phyloP scores from a whole-genome alignment of 2,888 invertebrate species.

The Rugalucina vietnamica region DNA sequence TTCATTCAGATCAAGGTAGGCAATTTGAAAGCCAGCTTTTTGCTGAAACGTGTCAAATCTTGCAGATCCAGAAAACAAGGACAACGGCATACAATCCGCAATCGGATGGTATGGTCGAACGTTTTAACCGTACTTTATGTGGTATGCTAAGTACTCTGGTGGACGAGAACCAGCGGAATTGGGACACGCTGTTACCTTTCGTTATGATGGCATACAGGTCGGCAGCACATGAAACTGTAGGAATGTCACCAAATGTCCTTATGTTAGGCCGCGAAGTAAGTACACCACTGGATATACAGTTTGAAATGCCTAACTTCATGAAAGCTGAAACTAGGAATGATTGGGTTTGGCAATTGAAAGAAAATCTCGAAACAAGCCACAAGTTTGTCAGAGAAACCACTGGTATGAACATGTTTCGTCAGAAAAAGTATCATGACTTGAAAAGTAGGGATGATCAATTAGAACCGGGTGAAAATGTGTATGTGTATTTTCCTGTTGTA shows the following conservation, averaged over 20 bases:
- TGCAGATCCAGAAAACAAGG: slow-evolving; percentile 37
- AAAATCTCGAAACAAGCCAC: neutral
- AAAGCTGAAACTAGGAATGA: neutral
- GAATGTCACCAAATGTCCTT: slow-evolving; percentile 49
- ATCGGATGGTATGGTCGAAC: no score
- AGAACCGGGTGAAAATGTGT: neutral
- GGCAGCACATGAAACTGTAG: slow-evolving; percentile 32
- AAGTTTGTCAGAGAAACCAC: neutral
- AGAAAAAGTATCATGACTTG: neutral
- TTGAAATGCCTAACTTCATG: neutral
- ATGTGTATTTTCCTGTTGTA: neutral
- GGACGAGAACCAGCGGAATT: slow-evolving; percentile 26
- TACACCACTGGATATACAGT: neutral
- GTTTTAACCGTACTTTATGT: slow-evolving; percentile 49
- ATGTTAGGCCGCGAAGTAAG: slow-evolving; percentile 35
- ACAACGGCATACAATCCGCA: no score
- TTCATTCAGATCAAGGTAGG: slow-evolving; percentile 28
- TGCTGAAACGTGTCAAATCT: slow-evolving; percentile 15
- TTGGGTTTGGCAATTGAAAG: neutral
- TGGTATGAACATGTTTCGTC: neutral
- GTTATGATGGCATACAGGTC: slow-evolving; percentile 59
- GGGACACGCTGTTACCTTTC: slow-evolving; percentile 46
- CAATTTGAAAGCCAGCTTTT: slow-evolving; percentile 9
- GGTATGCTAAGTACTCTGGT: slow-evolving; percentile 34
- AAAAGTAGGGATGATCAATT: neutral